Base-by-base conservation (phyloP, 2,888 invertebrate genomes). In the Malachius bipustulatus region DNA sequence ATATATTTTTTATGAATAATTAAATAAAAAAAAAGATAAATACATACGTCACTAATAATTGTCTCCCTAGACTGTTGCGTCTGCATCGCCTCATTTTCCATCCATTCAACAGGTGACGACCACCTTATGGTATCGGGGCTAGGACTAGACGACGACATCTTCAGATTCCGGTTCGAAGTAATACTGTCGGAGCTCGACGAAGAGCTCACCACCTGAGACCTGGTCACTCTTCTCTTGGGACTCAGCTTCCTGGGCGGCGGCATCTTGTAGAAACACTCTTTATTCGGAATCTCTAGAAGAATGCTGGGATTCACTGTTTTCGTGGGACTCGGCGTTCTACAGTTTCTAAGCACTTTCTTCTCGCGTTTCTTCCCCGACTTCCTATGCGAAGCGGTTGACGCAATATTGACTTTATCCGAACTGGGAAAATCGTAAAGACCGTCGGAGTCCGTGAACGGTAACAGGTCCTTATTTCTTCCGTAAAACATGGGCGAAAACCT, bases 351-450 rank as follows among this genome's bases (percentile, higher is more conserved):
- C 27, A 66, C 60, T 45, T 73, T 73, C 41, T 76, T 66, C 41
- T 77, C 71, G 11, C 77, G 71, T 55, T 73, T 70, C 47, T 75
- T 70, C 35, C 74, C 70, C 6, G 71, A 69, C 51, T 75, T 71
- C 40, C 70, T 62, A 34, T 64, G 69, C 4, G 64, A 59, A 4
- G 63, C 60, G 12, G 49, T 51, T 26, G 45, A 49, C 33, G 46
- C 48, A 24, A 58, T 48, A 48, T 60, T 64, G 43, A 68, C 68
- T 47, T 67, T 73, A 55, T 82, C 82, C 4, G 81, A 79, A 56
- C 81, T 82, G 3, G 82, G 80, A 53, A 80, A 82, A 57, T 84
- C 82, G 55, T 82, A 82, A 13, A 82, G 62, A 2, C 82, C 82
- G 56, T 83, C 83, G 1, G 82, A 82, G 59, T 83, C 83, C 9